These are phyloP conservation scores for Sepioteuthis lessoniana DNA, from an alignment of 2,888 invertebrate genomes.

Conservation along the genomic window DNA sequence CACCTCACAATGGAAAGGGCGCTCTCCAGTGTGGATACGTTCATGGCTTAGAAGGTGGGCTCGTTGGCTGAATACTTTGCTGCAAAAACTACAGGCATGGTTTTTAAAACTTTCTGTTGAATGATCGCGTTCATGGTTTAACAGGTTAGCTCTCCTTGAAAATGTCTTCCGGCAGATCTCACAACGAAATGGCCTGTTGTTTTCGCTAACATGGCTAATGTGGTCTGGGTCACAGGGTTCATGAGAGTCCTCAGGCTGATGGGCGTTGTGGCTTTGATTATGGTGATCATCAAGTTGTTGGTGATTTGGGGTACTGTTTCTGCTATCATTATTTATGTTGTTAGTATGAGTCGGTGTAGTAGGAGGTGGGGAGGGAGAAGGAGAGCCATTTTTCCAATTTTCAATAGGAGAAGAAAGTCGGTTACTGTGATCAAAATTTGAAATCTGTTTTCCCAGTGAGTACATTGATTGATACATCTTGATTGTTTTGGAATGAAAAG, in stretches of 20 bases:
- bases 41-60: slow-evolving; percentile 39
- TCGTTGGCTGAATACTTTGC: slow-evolving; percentile 39
- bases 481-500: background rate
- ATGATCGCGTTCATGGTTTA: slow-evolving; percentile 14
- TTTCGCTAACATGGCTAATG: background rate
- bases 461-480: background rate
- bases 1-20: background rate
- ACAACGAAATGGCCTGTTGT: background rate
- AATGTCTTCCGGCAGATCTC: slow-evolving; percentile 39
- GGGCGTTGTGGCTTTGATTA: background rate
- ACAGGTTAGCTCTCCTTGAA: background rate
- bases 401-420: background rate
- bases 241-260: background rate
- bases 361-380: background rate
- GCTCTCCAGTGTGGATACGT: slow-evolving; percentile 37
- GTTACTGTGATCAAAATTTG: background rate
- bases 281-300: background rate
- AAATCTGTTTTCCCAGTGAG: background rate
- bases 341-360: background rate
- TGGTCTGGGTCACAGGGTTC: no score
- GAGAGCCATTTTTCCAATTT: background rate
- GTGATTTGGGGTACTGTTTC: background rate
- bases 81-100: background rate
- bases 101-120: slow-evolving; percentile 36
- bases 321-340: background rate